Evolutionary conservation across 2,797 vertebrate genomes (phyloP).

Genomic region (Glossophaga mutica): DNA sequence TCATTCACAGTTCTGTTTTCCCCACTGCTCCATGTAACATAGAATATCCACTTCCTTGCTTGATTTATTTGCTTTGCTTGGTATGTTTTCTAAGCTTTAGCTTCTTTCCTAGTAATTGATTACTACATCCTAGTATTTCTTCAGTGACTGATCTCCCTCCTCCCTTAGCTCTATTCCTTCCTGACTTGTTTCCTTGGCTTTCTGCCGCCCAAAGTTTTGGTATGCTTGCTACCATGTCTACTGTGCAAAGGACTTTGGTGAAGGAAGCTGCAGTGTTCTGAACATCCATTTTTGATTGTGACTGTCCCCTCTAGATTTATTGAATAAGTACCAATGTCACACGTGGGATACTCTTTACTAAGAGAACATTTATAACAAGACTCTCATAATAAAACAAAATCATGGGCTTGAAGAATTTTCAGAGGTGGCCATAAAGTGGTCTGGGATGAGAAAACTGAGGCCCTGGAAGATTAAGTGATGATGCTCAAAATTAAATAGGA

Average conservation of each 20-base stretch:
- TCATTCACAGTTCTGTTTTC: not conserved
- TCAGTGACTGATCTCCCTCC: not conserved
- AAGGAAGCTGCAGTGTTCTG: not conserved
- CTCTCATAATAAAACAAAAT: not conserved
- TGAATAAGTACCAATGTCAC: not conserved
- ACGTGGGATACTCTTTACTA: not conserved
- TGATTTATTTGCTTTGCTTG: not conserved
- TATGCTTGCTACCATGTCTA: not conserved
- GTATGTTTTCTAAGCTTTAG: not conserved
- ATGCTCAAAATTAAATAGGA: not conserved
- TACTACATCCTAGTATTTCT: not conserved
- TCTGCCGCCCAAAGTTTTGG: not conserved
- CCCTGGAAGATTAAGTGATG: not conserved
- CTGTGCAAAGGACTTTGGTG: not conserved
- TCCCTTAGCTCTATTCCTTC: not conserved
- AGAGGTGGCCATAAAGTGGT: not conserved
- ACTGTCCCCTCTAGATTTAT: not conserved
- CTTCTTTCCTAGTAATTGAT: not conserved
- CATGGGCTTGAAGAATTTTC: not conserved
- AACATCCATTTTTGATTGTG: not conserved
- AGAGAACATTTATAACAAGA: not conserved
- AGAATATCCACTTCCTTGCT: not conserved
- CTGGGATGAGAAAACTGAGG: not conserved
- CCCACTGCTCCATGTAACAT: not conserved
- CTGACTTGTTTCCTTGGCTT: not conserved